Base-by-base conservation (phyloP, 1,140 invertebrate species). In the Hycleus cichorii region DNA sequence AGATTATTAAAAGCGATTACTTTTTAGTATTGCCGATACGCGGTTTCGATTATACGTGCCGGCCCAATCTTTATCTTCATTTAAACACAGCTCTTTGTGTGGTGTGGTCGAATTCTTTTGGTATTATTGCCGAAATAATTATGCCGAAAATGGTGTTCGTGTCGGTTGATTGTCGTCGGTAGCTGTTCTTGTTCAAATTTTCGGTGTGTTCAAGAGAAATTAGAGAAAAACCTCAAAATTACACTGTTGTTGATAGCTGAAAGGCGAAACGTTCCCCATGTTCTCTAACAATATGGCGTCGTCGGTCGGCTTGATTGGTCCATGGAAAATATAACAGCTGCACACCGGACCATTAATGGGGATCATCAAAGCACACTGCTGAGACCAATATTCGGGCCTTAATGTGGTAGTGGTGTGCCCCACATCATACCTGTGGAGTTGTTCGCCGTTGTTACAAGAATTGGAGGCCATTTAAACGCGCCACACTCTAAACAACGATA, bases 281-380 rank as follows among this genome's bases (percentile, higher is more conserved):
- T 44, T 49, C 48, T 51, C 47, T 54, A 57, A 44, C 64, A 66
- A 62, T 65, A 65, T 66, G 60, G 63, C 63, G 59, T 62, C 61
- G 51, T 48, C 52, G 58, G 57, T 46, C 49, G 53, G 52, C 59
- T 65, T 61, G 67, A 69, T 69, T 69, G 67, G 67, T 69, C 67
- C 67, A 67, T 60, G 64, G 65, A 68, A 68, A 64, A 58, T 63
- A 62, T 66, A 69, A 69, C 67, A 69, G 67, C 67, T 69, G 67
- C 65, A 67, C 65, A 67, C 67, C 67, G 65, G 47, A 47, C 58
- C 64, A 64, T 65, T 68, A 65, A 69, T 64, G 65, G 57, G 64
- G 52, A 60, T 66, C 65, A 69, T 32, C 32, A 32, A 32, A 32
- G 32, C 32, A 32, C 32, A 32, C 32, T 32, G 32, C 67, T 55